Conservation (phyloP, 2,888 invertebrate species). For the Archips xylosteana region DNA sequence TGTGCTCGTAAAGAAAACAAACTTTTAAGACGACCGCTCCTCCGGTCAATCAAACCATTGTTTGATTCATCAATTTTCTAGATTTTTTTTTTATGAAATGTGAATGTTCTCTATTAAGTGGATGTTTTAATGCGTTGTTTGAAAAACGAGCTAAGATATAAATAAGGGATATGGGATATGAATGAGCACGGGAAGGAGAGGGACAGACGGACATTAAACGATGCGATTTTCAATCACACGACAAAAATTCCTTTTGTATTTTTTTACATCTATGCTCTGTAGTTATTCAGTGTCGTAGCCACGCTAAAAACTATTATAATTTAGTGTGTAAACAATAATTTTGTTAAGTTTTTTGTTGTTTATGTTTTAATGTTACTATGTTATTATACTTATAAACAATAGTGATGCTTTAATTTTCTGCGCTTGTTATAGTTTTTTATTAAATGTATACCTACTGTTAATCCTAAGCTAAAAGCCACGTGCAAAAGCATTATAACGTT, state of each 20-base stretch:
- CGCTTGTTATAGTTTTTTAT: slow-evolving; percentile 1
- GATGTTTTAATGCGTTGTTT: neutral
- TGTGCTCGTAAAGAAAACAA: no score
- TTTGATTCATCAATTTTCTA: no score
- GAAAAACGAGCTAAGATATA: neutral
- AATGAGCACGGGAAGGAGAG: neutral
- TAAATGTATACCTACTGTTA: neutral
- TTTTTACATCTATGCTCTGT: no score
- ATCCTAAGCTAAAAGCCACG: neutral
- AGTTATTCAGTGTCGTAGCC: neutral
- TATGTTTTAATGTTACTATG: neutral
- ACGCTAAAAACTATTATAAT: neutral
- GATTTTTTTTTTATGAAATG: neutral
- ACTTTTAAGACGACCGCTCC: no score
- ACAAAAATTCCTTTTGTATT: no score
- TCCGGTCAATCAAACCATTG: no score
- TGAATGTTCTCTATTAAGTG: neutral
- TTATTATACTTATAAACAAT: neutral
- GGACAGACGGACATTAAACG: no score
- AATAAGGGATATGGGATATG: neutral
- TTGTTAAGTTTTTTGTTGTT: neutral
- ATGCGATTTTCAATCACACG: no score
- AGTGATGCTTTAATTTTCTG: slow-evolving; percentile 1
- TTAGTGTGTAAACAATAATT: neutral
- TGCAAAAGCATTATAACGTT: neutral